Evolutionary conservation across 2,113 vertebrate species (phyloP), one percentile per base, ranked within the genome.

Genomic region (Jaculus jaculus): DNA sequence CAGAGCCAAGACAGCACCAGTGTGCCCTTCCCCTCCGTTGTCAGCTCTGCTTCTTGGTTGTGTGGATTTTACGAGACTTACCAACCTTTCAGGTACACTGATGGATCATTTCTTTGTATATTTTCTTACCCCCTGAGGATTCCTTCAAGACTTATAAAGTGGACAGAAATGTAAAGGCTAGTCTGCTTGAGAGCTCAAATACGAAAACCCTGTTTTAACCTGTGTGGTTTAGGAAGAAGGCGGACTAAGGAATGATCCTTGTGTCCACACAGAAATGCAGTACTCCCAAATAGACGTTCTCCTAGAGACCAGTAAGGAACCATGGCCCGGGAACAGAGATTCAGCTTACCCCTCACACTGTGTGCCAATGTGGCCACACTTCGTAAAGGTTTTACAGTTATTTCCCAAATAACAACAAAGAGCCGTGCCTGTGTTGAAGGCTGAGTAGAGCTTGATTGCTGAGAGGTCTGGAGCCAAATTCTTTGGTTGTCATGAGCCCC

Each of bases 1-100:
- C n/a, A n/a, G n/a, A n/a, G n/a, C n/a, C n/a, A n/a, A n/a, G n/a
- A n/a, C n/a, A n/a, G n/a, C n/a, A n/a, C n/a, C n/a, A n/a, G n/a
- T n/a, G n/a, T n/a, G n/a, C n/a, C n/a, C n/a, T n/a, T n/a, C n/a
- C n/a, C n/a, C n/a, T n/a, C n/a, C n/a, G n/a, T n/a, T n/a, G n/a
- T n/a, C n/a, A n/a, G n/a, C n/a, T n/a, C n/a, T n/a, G n/a, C n/a
- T n/a, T n/a, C n/a, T n/a, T n/a, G n/a, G n/a, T n/a, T n/a, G 4
- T 58, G 47, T 4, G 91, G 58, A 24, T 84, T 47, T 93, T 90
- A 58, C 94, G 79, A 87, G 20, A 75, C 68, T 34, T 87, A 28
- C 17, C 20, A 39, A 47, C 90, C n/a, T 79, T 79, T 42, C 30
- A 47, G 34, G 58, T 72, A 69, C 71, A 39, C 7, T 21, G 28